A percentile compares a stretch with the other conserved stretches of the same genome.
phyloP scores from a whole-genome alignment of 2,113 vertebrate genomes.

The Coregonus clupeaformis region DNA sequence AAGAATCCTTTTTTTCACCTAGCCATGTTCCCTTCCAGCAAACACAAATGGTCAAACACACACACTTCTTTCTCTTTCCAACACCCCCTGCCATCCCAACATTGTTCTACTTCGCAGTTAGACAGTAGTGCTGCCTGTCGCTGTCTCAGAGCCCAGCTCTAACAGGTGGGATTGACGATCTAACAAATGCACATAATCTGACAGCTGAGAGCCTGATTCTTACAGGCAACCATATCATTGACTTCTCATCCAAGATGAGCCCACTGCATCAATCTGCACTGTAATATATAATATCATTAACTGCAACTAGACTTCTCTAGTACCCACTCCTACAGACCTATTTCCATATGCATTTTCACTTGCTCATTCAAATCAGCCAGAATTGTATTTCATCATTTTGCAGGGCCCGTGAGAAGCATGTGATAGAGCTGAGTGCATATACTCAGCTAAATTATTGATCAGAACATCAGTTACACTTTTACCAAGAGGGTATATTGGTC shows the following conservation, averaged over 20 bases:
- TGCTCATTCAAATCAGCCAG: constrained; percentile 45
- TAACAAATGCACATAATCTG: constrained; percentile 24
- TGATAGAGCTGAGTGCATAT: constrained; percentile 33
- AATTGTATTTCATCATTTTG: constrained; percentile 15
- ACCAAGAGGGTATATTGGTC: constrained; percentile 26
- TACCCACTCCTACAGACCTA: constrained; percentile 14
- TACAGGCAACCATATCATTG: constrained; percentile 76
- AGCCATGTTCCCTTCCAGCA: not conserved
- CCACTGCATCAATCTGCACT: constrained; percentile 57
- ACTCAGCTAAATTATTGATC: constrained; percentile 54
- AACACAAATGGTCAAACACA: not conserved
- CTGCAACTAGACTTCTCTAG: constrained; percentile 52
- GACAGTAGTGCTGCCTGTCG: constrained; percentile 9
- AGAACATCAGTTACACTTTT: constrained; percentile 38
- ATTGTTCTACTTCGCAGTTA: constrained; percentile 49
- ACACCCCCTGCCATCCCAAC: constrained; percentile 38
- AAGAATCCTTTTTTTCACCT: not conserved
- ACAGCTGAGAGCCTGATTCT: constrained; percentile 69
- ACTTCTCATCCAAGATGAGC: constrained; percentile 58
- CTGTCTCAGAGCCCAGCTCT: constrained; percentile 26
- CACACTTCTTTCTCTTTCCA: constrained; percentile 16
- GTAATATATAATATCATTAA: constrained; percentile 63
- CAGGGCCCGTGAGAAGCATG: constrained; percentile 30
- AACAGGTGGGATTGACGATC: constrained; percentile 2
- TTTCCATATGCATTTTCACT: constrained; percentile 46